Evolutionary conservation across 2,888 invertebrate genomes (phyloP), one percentile per base, ranked within the genome.

Genomic region (Onthophagus sagittarius): DNA sequence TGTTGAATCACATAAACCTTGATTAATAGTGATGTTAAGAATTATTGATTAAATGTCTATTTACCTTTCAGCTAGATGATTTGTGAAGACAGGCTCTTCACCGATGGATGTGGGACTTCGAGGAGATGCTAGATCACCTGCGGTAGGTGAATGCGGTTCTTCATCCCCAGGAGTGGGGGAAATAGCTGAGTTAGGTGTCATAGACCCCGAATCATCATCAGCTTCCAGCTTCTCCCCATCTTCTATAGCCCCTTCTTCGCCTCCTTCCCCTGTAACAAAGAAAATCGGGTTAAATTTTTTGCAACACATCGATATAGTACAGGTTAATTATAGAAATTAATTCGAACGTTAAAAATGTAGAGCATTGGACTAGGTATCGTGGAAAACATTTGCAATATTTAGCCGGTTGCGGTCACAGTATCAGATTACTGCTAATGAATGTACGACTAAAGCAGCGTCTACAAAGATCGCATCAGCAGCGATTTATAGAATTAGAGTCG

Each of bases 181-280:
- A 11, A 82, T 80, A 9, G 83, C 83, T 15, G 86, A 85, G 70
- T 81, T 83, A n/a, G 86, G 85, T 23, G 85, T 84, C 83, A 85
- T 84, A 70, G 86, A 85, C 62, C 84, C 85, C 15, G 84, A 83
- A 73, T 85, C 85, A 70, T 86, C 86, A 77, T 86, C 86, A 39
- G 85, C 86, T 71, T 86, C 86, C 71, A 84, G 76, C 75, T 85
- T 86, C 73, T 86, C 86, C 32, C 84, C 85, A 76, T 86, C 86
- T 75, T 86, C 86, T 9, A 85, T 83, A 32, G 84, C 84, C 23
- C 85, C 85, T 77, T 86, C 86, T 77, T 86, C 87, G 75, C 86
- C 87, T 65, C 87, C 88, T 86, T 90, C 90, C 89, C 90, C 90
- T 90, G 84, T 0, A 87, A 87, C 80, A 81, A 80, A 77, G 82